Evolutionary conservation across 2,797 vertebrate species (phyloP).

Genomic region (Etheostoma nigrum): DNA sequence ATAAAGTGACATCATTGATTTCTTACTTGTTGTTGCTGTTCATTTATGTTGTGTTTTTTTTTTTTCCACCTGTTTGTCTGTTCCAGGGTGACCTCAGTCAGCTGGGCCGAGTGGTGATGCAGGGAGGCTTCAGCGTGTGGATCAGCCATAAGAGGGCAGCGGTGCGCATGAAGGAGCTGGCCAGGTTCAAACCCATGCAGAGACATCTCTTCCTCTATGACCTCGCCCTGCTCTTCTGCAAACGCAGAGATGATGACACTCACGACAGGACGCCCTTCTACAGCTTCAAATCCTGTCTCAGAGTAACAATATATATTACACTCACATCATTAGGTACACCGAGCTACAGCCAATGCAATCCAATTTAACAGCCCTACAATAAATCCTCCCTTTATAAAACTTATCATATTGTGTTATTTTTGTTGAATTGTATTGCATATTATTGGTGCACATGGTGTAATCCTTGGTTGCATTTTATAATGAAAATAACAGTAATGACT

Average conservation of each 20-base stretch:
- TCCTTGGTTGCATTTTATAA: neutral
- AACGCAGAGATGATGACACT: constrained; percentile 91
- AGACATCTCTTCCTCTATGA: constrained; percentile 96
- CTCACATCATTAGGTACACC: neutral
- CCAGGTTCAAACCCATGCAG: constrained; percentile 98
- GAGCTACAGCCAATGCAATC: neutral
- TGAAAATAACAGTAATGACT: neutral
- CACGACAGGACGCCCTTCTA: constrained; percentile 91
- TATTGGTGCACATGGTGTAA: neutral
- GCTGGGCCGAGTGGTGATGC: constrained; percentile 92
- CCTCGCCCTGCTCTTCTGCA: constrained; percentile 95
- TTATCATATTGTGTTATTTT: neutral
- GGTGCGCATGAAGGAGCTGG: constrained; percentile 96
- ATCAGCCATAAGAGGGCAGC: constrained; percentile 92
- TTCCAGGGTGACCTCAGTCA: constrained; percentile 91
- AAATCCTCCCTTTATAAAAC: neutral
- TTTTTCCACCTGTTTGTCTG: neutral
- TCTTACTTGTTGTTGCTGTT: constrained; percentile 1
- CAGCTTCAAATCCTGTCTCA: constrained; percentile 96
- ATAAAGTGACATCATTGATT: neutral
- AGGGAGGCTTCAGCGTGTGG: constrained; percentile 97
- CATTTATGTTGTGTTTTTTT: neutral
- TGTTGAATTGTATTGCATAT: neutral
- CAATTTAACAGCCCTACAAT: neutral
- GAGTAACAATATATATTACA: constrained; percentile 82